phyloP scores from a whole-genome alignment of 2,797 vertebrate genomes.

The Muscicapa comitata region DNA sequence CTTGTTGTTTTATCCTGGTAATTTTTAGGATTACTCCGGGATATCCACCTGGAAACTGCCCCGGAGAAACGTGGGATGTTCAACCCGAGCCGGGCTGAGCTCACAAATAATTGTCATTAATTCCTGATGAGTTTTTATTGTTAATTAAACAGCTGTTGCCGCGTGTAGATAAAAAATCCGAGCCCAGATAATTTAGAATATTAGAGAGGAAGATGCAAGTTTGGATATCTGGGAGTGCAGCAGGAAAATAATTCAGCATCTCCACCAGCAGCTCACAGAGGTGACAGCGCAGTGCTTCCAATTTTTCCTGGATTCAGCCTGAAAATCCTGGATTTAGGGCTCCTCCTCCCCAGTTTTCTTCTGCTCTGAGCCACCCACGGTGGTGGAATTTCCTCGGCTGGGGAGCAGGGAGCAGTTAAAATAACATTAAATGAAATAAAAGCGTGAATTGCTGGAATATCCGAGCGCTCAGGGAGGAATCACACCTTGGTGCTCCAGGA shows the following conservation, averaged over 20 bases:
- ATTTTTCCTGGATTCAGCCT: neutral
- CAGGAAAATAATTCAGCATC: neutral
- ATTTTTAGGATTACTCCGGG: neutral
- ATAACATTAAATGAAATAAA: neutral
- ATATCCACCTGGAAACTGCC: neutral
- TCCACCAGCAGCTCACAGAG: neutral
- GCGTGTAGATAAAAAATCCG: accelerated
- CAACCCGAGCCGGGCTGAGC: neutral
- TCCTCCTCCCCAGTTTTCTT: neutral
- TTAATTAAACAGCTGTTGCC: neutral
- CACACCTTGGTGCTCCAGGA: neutral
- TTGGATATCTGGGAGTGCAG: neutral
- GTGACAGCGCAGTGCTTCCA: neutral
- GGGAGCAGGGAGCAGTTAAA: neutral
- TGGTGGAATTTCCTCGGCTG: neutral
- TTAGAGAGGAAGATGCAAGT: neutral
- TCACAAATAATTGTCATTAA: accelerated
- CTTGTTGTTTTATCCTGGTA: accelerated
- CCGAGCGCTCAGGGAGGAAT: neutral
- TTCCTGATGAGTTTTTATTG: accelerated
- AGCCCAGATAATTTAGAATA: neutral
- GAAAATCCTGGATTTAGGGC: neutral
- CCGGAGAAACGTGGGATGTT: neutral
- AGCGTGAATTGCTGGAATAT: neutral
- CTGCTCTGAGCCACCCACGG: neutral